These are phyloP conservation scores for Drosophila melanica DNA, from an alignment of 1,140 invertebrate species.

Conservation along the genomic window DNA sequence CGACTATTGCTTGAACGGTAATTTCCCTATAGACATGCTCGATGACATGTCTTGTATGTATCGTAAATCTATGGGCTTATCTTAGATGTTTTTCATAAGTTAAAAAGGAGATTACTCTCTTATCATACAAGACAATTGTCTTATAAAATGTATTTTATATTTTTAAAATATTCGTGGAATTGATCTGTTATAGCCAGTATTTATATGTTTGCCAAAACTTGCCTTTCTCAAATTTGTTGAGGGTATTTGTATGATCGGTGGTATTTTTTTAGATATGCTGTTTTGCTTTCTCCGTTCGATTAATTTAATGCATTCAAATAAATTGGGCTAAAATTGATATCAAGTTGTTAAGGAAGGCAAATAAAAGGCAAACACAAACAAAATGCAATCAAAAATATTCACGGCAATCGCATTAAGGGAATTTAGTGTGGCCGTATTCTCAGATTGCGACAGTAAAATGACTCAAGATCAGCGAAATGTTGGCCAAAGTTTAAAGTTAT, in stretches of 20 bases:
- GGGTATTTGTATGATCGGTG: too few species aligned
- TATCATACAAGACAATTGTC: too few species aligned
- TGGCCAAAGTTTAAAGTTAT: slow-evolving; percentile 2
- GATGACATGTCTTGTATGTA: background rate
- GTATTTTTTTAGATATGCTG: too few species aligned
- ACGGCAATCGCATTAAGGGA: slow-evolving; percentile 11
- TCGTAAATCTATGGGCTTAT: too few species aligned
- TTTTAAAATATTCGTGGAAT: too few species aligned
- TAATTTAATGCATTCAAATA: slow-evolving; percentile 8
- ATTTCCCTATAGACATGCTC: background rate
- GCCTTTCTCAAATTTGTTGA: too few species aligned
- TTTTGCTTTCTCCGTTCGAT: background rate
- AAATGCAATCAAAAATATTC: slow-evolving; percentile 25
- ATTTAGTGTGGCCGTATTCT: slow-evolving; percentile 19
- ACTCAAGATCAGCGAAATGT: slow-evolving; percentile 11
- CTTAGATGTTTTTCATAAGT: too few species aligned
- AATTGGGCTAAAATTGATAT: slow-evolving; percentile 21
- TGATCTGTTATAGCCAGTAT: too few species aligned
- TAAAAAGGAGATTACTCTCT: too few species aligned
- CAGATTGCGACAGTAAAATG: slow-evolving; percentile 7
- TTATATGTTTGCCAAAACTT: too few species aligned
- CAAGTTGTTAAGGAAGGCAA: slow-evolving; percentile 8
- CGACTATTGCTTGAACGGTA: background rate
- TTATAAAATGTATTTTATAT: too few species aligned
- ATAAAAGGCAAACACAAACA: slow-evolving; percentile 10